Conservation (phyloP, 2,113 vertebrate species). For the Arothron firmamentum region DNA sequence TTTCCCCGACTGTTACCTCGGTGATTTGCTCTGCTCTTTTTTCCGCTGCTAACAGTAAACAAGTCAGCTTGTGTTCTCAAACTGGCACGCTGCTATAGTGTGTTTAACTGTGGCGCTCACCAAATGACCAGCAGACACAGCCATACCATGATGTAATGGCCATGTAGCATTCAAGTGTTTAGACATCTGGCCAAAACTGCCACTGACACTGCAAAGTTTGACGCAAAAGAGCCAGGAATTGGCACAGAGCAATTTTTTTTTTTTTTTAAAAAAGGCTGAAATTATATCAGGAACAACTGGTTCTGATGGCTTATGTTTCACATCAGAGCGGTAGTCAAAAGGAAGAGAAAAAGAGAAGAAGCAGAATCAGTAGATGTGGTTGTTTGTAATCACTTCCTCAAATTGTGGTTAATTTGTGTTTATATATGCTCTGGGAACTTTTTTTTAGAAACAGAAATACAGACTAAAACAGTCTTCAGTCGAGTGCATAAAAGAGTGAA, state of each 20-base stretch:
- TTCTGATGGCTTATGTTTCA: too few species aligned
- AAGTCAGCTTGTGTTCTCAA: neutral
- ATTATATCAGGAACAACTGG: neutral
- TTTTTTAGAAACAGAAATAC: too few species aligned
- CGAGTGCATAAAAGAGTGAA: neutral
- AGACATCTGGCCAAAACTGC: slow-evolving; percentile 5
- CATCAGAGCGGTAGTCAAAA: neutral
- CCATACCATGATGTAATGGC: slow-evolving; percentile 24
- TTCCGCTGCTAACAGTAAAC: neutral
- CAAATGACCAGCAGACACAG: neutral
- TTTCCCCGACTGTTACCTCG: slow-evolving; percentile 56
- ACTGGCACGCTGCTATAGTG: neutral
- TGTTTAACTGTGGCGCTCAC: slow-evolving; percentile 5
- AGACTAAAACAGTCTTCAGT: too few species aligned
- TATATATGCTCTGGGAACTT: too few species aligned
- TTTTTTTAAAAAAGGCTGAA: too few species aligned
- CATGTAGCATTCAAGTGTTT: neutral
- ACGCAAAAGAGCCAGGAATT: neutral
- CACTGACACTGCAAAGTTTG: slow-evolving; percentile 1
- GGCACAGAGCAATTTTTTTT: too few species aligned
- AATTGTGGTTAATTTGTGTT: neutral
- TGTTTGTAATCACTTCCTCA: slow-evolving; percentile 23
- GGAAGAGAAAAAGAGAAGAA: neutral
- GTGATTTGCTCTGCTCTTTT: slow-evolving; percentile 52
- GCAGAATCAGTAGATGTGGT: slow-evolving; percentile 62